A percentile compares a stretch with the other conserved stretches of the same genome.
Evolutionary conservation across 1,140 invertebrate genomes (phyloP).

Genomic region (Apis mellifera): DNA sequence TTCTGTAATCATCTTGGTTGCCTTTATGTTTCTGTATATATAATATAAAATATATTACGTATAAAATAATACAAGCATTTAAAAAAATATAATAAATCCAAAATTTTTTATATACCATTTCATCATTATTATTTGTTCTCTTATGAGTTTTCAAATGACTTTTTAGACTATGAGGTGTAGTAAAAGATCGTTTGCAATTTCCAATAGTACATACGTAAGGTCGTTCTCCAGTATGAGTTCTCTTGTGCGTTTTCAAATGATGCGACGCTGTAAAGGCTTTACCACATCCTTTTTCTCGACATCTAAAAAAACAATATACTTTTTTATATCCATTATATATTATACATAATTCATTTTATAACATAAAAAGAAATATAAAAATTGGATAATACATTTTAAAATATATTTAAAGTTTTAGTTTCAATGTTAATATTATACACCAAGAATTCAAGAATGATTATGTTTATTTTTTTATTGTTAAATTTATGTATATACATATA

Average conservation of each 20-base stretch:
- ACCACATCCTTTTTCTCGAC: conserved; percentile 90
- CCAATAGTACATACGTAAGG: conserved; percentile 89
- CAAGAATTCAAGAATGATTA: neutral
- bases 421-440: neutral
- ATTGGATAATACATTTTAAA: neutral
- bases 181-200: conserved; percentile 89
- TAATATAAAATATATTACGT: neutral
- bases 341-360: neutral
- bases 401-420: neutral
- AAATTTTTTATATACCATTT: conserved; percentile 65
- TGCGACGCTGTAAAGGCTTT: conserved; percentile 97
- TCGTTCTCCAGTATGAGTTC: conserved; percentile 85
- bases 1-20: conserved; percentile 45
- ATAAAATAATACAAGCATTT: conserved; percentile 6
- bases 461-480: neutral
- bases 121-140: conserved; percentile 68
- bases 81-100: neutral
- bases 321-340: neutral
- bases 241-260: conserved; percentile 93
- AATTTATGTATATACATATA: neutral
- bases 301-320: conserved; percentile 80
- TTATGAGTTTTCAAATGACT: conserved; percentile 86
- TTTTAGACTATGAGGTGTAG: conserved; percentile 90
- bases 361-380: neutral
- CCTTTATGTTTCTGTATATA: conserved; percentile 43